Base-by-base conservation (phyloP, 1,140 invertebrate species). In the Drosophila melanica region DNA sequence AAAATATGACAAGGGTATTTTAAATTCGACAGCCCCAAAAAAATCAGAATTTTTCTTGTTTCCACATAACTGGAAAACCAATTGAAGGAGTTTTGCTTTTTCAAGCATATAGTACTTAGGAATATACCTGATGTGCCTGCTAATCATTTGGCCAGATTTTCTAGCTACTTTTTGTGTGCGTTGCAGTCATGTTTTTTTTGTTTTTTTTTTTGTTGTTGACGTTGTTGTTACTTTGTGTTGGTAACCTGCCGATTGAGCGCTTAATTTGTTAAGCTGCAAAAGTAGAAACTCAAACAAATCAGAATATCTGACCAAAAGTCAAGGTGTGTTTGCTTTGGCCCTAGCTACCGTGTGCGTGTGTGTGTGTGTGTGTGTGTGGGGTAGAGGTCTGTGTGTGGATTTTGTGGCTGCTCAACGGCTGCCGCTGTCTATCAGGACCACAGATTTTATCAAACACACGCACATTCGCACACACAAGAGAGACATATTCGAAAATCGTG, bases 211-310 rank as follows among this genome's bases (percentile, higher is more conserved):
- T 59, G 47, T 44, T 27, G 23, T 27, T 27, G 23, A 18, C 18
- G 18, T 18, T 42, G 23, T 45, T 59, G 60, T 35, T 63, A 47
- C 59, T 62, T 71, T 50, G 55, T 57, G 37, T 39, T 60, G 53
- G 76, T 81, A 64, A 76, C 68, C 78, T 87, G 66, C 68, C 74
- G 82, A 86, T 86, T 87, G 82, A 82, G 82, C 82, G 89, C 89
- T 90, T 90, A 90, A 90, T 90, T 90, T 90, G 80, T 82, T 90
- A 89, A 90, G 79, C 81, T 81, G 60, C 77, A 79, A 85, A 90
- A 90, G 89, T 90, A 89, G 89, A 90, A 90, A 90, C 78, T 85
- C 89, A 90, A 90, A 90, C 89, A 90, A 89, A 90, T 85, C 87
- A 77, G 79, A 90, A 81, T 81, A 84, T 77, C 86, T 86, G 85